These are phyloP conservation scores for Dolichotis patagonum DNA, from an alignment of 2,113 vertebrate species.

Conservation along the genomic window DNA sequence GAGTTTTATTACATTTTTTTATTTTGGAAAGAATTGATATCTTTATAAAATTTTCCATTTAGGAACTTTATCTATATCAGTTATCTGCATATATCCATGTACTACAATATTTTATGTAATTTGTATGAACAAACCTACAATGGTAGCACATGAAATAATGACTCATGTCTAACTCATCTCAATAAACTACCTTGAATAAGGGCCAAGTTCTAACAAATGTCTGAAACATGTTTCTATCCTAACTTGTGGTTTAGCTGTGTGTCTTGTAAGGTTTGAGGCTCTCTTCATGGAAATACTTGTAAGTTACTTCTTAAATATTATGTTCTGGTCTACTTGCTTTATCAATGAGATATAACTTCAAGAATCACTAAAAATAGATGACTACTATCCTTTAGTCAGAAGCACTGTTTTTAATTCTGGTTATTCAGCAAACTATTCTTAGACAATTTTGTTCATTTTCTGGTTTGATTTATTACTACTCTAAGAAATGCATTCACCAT, in stretches of 20 bases:
- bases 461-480: background rate
- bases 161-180: background rate
- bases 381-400: background rate
- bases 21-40: background rate
- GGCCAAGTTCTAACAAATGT: background rate
- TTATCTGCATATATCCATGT: background rate
- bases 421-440: constrained; percentile 22
- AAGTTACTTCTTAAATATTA: constrained; percentile 24
- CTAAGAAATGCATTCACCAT: constrained; percentile 13
- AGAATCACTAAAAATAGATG: constrained; percentile 33
- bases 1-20: constrained; percentile 23
- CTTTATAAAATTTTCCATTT: constrained; percentile 24
- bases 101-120: background rate
- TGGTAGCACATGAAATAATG: background rate
- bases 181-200: constrained; percentile 5
- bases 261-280: background rate
- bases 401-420: constrained; percentile 35
- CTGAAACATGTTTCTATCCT: background rate
- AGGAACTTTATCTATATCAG: background rate
- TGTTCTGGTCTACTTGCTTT: background rate
- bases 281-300: background rate
- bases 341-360: background rate
- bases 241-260: background rate
- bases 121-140: background rate
- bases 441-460: background rate